phyloP scores from a whole-genome alignment of 2,888 invertebrate species.

The Drosophila macrothrix region DNA sequence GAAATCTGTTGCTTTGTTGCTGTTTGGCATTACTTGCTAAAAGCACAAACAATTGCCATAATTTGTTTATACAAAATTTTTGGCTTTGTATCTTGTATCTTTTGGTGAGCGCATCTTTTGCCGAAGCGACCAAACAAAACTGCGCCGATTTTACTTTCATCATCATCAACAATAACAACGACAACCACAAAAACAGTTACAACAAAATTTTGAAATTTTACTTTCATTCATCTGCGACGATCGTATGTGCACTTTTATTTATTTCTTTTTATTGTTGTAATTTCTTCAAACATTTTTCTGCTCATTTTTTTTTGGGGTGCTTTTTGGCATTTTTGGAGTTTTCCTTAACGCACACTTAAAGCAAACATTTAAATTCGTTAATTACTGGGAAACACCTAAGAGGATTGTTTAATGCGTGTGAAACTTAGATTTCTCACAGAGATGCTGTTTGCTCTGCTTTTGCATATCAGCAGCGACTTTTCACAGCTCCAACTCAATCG shows the following conservation, averaged over 20 bases:
- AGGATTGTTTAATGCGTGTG: slow-evolving; percentile 24
- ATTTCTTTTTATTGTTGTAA: slow-evolving; percentile 14
- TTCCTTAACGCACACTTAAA: slow-evolving; percentile 9
- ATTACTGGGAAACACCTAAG: slow-evolving; percentile 20
- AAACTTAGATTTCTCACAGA: slow-evolving; percentile 16
- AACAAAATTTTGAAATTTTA: slow-evolving; percentile 69
- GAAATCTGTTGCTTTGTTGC: slow-evolving; percentile 21
- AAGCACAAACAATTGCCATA: slow-evolving; percentile 55
- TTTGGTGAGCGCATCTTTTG: slow-evolving; percentile 64
- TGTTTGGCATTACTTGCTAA: slow-evolving; percentile 51
- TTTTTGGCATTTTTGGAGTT: slow-evolving; percentile 10
- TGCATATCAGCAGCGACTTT: slow-evolving; percentile 27
- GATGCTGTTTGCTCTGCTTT: slow-evolving; percentile 16
- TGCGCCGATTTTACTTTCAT: slow-evolving; percentile 82
- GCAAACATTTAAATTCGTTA: slow-evolving; percentile 21
- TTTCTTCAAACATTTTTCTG: slow-evolving; percentile 30
- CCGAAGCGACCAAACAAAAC: slow-evolving; percentile 57
- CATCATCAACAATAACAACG: slow-evolving; percentile 39
- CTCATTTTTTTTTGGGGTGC: slow-evolving; percentile 15
- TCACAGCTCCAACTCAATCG: slow-evolving; percentile 9
- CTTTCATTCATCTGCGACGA: slow-evolving; percentile 67
- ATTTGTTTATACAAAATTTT: slow-evolving; percentile 56
- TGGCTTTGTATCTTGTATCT: slow-evolving; percentile 33
- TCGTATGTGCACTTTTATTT: slow-evolving; percentile 27
- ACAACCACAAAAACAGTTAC: slow-evolving; percentile 29